Percentiles rank a stretch among this genome's conserved stretches.
phyloP scores from a whole-genome alignment of 2,113 vertebrate species.

The Chelonoidis abingdonii region DNA sequence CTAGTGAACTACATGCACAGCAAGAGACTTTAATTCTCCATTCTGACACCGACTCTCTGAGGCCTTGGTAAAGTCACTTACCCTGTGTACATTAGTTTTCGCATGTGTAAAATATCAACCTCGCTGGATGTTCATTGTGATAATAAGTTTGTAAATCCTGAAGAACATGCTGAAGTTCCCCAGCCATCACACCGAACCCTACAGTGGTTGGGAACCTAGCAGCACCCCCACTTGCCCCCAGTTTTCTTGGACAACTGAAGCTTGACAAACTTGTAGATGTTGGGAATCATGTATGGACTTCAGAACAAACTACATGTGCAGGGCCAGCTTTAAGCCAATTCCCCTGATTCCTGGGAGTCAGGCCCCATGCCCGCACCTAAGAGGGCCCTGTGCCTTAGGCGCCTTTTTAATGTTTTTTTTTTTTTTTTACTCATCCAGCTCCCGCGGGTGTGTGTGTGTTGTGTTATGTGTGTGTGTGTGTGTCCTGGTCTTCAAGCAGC shows the following conservation, averaged over 20 bases:
- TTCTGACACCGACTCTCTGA: neutral
- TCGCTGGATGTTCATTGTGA: neutral
- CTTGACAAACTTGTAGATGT: neutral
- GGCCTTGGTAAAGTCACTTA: neutral
- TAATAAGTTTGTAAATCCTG: neutral
- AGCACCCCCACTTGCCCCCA: neutral
- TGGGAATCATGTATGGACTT: neutral
- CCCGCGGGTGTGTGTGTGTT: too few species aligned
- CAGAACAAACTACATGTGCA: neutral
- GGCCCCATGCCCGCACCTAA: too few species aligned
- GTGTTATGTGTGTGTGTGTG: too few species aligned
- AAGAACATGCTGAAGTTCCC: neutral
- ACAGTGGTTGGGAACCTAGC: neutral
- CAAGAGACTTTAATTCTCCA: neutral
- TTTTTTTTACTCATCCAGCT: too few species aligned
- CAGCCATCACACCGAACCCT: neutral
- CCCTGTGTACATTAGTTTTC: neutral
- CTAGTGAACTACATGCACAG: neutral
- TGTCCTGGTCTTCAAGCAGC: too few species aligned
- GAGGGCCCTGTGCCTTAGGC: too few species aligned
- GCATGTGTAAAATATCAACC: neutral
- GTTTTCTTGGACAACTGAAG: neutral
- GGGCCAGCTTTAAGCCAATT: too few species aligned
- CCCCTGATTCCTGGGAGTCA: too few species aligned
- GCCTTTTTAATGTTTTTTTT: too few species aligned